These are phyloP conservation scores for Drosophila colorata DNA, from an alignment of 2,888 invertebrate species.

Conservation along the genomic window DNA sequence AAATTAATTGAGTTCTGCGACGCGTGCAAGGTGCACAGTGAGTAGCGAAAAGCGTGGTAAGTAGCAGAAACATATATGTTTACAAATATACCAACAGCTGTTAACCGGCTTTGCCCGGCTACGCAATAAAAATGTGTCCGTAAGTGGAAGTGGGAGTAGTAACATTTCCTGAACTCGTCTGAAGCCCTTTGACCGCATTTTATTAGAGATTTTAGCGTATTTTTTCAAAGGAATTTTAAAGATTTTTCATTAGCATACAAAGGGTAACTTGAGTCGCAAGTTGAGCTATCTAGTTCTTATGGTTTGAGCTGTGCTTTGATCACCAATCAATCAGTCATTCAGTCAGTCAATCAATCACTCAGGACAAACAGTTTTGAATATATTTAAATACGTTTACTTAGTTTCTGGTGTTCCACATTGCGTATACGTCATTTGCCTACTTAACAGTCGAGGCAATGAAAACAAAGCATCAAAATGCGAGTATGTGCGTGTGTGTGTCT, in stretches of 20 bases:
- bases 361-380: neutral
- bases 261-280: neutral
- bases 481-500: constrained; percentile 4
- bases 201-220: no score
- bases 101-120: no score
- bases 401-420: constrained; percentile 20
- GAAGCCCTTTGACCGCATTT: no score
- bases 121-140: no score
- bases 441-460: constrained; percentile 39
- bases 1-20: constrained; percentile 68
- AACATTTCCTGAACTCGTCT: no score
- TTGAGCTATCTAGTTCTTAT: neutral
- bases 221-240: neutral
- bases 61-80: neutral
- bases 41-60: neutral
- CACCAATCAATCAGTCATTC: no score
- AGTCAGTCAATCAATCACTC: constrained; percentile 3
- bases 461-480: constrained; percentile 6
- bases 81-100: no score
- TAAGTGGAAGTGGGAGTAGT: no score
- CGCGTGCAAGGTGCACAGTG: constrained; percentile 38
- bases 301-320: neutral
- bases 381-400: constrained; percentile 17
- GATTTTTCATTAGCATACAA: neutral
- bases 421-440: constrained; percentile 42